These are phyloP conservation scores for Opisthograptis luteolata DNA, from an alignment of 2,888 invertebrate genomes.

Conservation along the genomic window DNA sequence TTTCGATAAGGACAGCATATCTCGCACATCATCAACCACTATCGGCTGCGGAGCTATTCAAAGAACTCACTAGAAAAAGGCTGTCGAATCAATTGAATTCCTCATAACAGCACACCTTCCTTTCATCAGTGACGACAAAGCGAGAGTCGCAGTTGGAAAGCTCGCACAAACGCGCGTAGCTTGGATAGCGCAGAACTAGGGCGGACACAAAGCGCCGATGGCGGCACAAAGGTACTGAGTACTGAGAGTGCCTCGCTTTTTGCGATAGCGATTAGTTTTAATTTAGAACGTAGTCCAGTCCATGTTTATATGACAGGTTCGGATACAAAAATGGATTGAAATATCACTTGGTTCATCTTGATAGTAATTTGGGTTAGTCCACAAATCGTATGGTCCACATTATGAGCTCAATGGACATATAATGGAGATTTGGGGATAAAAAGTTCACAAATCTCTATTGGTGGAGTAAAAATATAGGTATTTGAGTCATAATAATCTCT, in stretches of 20 bases:
- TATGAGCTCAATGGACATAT: no score
- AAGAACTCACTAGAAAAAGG: constrained; percentile 13
- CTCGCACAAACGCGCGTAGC: constrained; percentile 13
- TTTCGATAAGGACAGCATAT: neutral
- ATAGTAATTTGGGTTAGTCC: no score
- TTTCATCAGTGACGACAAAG: constrained; percentile 23
- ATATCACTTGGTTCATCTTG: no score
- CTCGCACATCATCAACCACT: neutral
- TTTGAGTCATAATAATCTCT: no score
- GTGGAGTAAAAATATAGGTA: no score
- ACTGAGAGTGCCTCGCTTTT: constrained; percentile 10
- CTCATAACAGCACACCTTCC: constrained; percentile 17
- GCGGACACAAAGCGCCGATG: constrained; percentile 28
- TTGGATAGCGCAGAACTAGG: constrained; percentile 15
- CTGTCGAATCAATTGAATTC: constrained; percentile 22
- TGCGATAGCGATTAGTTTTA: constrained; percentile 22
- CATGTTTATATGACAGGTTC: neutral
- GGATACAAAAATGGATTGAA: no score
- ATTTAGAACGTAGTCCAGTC: constrained; percentile 5
- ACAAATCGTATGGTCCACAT: no score
- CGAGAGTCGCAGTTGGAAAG: constrained; percentile 18
- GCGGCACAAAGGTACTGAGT: constrained; percentile 26
- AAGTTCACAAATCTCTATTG: no score
- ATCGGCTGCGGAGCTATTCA: neutral
- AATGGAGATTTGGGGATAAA: no score